Base-by-base conservation (phyloP, 1,140 invertebrate genomes). In the Calephelis nemesis region DNA sequence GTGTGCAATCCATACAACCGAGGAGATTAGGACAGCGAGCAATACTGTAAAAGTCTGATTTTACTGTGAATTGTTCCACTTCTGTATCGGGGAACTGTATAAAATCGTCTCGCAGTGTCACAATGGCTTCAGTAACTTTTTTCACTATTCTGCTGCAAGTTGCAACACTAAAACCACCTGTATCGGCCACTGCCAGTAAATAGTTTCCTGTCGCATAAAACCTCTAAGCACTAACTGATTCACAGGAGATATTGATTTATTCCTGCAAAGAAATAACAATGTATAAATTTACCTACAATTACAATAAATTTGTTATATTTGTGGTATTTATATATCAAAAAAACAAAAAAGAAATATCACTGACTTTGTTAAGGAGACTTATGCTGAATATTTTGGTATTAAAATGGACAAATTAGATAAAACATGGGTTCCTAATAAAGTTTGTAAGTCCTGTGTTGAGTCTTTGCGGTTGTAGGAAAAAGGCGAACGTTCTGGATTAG, bases 361-460 rank as follows among this genome's bases (percentile, higher is more conserved):
- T 19, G 52, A 54, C 52, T 54, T 54, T 54, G 15, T 54, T 9
- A 19, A 64, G 63, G 63, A 64, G 15, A 48, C 63, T 64, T 64
- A 48, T 64, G 63, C 63, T 64, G 47, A 64, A 64, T 64, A 64
- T 64, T 64, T 64, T 8, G 63, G 63, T 64, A 48, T 64, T 64
- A 48, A 64, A 64, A 64, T 64, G 15, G 63, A 64, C 63, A 48
- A 64, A 64, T 48, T 64, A 64, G 63, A 48, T 48, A 64, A 64
- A 64, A 48, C 63, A 64, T 64, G 63, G 63, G 42, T 64, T 64
- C 63, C 63, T 8, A 48, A 67, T 67, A 60, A 60, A 47, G 39
- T 45, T 60, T 60, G 52, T 62, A 64, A 64, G 63, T 54, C 45
- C 11, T 68, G 67, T 50, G 67, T 68, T 62, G 60, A 62, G 60